Base-by-base conservation (phyloP, 2,888 invertebrate genomes). In the Eledona agricola region DNA sequence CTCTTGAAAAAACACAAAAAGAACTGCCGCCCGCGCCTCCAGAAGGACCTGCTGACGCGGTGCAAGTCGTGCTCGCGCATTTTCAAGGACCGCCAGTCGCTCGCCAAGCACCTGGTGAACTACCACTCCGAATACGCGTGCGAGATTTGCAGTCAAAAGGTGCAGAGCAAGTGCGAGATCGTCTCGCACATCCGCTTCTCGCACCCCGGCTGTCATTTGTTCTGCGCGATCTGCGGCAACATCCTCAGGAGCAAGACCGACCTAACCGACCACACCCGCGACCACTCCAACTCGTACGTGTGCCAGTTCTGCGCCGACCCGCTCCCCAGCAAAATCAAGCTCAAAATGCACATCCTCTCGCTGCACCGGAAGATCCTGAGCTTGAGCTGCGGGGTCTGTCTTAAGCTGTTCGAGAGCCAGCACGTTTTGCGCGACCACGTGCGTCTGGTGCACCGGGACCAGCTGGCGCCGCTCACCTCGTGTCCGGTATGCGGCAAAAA, bases 401-500 rank as follows among this genome's bases (percentile, higher is more conserved):
- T 83, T 45, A 80, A 80, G 55, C 76, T 81, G 1, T 80, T 82
- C 69, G 79, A 80, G 46, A 79, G 78, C 42, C 81, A 81, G 10
- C 78, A 81, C 42, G 78, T 81, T 37, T 67, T 83, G n/a, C 74
- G 79, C 31, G 78, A 79, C 53, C 83, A 83, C 61, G 82, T 83
- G 0, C 77, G 78, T 37, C 69, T 79, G 31, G 75, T 77, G 1
- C 83, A 83, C 59, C 72, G 75, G 10, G 75, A 76, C 29, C 76
- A 79, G 4, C 60, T 83, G 1, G 69, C 73, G 3, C 79, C 78
- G 31, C 74, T 80, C 0, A 81, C 80, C 13, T 80, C 81, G 0
- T 83, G 83, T 58, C 78, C 80, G 13, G 79, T 83, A 1, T 83
- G 83, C 60, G 83, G 82, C 0, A 83, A 82, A 63, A 80, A 81